Evolutionary conservation across 2,113 vertebrate species (phyloP).

Genomic region (Zeus faber): DNA sequence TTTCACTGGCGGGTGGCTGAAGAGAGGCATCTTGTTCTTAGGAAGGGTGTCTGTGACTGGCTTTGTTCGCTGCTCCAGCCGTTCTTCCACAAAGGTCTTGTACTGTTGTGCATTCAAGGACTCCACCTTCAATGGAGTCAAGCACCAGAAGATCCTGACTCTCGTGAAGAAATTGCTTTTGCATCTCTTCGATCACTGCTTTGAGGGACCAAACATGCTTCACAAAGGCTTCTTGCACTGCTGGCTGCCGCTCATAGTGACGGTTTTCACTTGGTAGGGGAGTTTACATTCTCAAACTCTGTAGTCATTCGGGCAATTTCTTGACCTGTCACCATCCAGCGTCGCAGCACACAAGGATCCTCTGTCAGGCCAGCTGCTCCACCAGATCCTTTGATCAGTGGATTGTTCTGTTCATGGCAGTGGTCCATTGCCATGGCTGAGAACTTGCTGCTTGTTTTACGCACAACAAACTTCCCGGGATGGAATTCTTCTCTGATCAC

Average conservation of each 20-base stretch:
- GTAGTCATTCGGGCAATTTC: conserved; percentile 1
- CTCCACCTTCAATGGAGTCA: not conserved
- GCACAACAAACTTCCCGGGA: too few relatives aligned
- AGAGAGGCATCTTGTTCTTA: too few relatives aligned
- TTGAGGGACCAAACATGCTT: not conserved
- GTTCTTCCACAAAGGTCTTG: not conserved
- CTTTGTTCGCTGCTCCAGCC: not conserved
- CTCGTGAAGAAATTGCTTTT: not conserved
- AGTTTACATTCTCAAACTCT: too few relatives aligned
- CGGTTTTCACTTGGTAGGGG: too few relatives aligned
- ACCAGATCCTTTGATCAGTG: too few relatives aligned
- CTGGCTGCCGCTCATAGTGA: too few relatives aligned
- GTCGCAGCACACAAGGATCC: not conserved
- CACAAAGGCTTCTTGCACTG: too few relatives aligned
- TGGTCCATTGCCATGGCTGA: too few relatives aligned
- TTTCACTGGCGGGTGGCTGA: not conserved
- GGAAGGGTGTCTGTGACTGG: too few relatives aligned
- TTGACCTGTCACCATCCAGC: not conserved
- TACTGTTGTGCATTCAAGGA: not conserved
- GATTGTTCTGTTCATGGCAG: too few relatives aligned
- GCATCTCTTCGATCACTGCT: not conserved
- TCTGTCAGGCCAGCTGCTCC: not conserved
- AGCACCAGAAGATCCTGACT: not conserved
- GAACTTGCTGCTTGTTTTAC: too few relatives aligned
- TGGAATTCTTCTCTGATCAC: too few relatives aligned